These are phyloP conservation scores for Drosophila lutescens DNA, from an alignment of 2,888 invertebrate species.

Conservation along the genomic window DNA sequence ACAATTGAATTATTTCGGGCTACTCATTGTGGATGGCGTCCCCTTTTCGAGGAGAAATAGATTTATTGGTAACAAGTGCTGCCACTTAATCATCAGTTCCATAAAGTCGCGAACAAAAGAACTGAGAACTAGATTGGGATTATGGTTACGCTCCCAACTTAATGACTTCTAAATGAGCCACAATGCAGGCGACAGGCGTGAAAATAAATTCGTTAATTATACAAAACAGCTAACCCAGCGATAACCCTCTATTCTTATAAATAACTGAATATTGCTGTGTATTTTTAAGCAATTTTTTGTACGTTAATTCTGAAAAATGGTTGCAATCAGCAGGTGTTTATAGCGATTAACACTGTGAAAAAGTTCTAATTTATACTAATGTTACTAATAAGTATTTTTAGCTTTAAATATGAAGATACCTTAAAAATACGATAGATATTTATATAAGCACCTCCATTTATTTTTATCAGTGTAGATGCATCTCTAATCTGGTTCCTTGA, in stretches of 20 bases:
- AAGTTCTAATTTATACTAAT: too few relatives aligned
- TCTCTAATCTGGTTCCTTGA: conserved; percentile 2
- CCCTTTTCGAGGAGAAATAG: background rate
- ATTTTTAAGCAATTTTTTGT: conserved; percentile 3
- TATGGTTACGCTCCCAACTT: conserved; percentile 27
- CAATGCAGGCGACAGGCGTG: conserved; percentile 43
- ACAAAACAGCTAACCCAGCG: conserved; percentile 21
- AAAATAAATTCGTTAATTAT: conserved; percentile 47
- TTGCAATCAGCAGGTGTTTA: conserved; percentile 3
- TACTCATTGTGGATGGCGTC: background rate
- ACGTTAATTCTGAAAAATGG: conserved; percentile 31
- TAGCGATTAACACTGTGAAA: background rate
- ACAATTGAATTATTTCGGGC: conserved; percentile 6
- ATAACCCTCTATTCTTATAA: background rate
- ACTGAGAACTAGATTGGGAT: background rate
- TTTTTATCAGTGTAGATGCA: background rate
- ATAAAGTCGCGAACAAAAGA: conserved; percentile 7
- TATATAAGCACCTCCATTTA: background rate
- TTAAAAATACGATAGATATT: too few relatives aligned
- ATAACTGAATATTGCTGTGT: background rate
- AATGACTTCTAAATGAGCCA: conserved; percentile 33
- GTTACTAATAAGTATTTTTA: too few relatives aligned
- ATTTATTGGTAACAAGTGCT: conserved; percentile 40
- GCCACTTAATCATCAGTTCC: conserved; percentile 33
- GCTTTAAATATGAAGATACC: too few relatives aligned